These are phyloP conservation scores for Microtus montanus DNA, from an alignment of 2,113 vertebrate species.

Conservation along the genomic window DNA sequence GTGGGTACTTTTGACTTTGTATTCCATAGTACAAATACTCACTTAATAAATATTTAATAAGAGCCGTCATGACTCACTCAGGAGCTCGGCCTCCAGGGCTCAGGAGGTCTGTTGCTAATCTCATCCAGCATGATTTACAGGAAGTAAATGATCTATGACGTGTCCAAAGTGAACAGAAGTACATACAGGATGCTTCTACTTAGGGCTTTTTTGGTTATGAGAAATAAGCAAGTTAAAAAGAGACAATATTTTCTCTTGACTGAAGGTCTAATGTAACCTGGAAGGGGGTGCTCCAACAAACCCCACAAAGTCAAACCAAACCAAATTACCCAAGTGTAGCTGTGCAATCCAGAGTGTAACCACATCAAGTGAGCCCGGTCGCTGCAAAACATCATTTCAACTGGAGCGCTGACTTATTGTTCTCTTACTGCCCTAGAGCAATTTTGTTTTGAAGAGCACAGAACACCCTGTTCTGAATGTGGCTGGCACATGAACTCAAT, in stretches of 20 bases:
- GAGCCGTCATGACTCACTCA: conserved; percentile 73
- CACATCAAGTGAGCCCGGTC: conserved; percentile 77
- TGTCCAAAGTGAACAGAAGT: conserved; percentile 65
- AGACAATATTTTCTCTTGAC: conserved; percentile 52
- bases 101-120: conserved; percentile 76
- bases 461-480: conserved; percentile 89
- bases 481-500: conserved; percentile 89
- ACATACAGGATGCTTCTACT: conserved; percentile 81
- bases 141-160: conserved; percentile 75
- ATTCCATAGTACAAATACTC: conserved; percentile 68
- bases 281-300: conserved; percentile 14
- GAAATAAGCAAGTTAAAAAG: conserved; percentile 69
- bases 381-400: conserved; percentile 84
- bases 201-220: conserved; percentile 59
- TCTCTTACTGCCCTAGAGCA: conserved; percentile 88
- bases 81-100: conserved; percentile 65
- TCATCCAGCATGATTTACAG: conserved; percentile 69
- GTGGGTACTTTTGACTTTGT: conserved; percentile 66
- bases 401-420: conserved; percentile 89
- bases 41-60: conserved; percentile 82
- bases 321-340: conserved; percentile 57
- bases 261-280: conserved; percentile 53
- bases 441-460: conserved; percentile 90
- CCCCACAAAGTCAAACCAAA: conserved; percentile 63
- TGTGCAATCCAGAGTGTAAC: conserved; percentile 62